Conservation (phyloP, 2,888 invertebrate species). For the Iselma pallidipennis region DNA sequence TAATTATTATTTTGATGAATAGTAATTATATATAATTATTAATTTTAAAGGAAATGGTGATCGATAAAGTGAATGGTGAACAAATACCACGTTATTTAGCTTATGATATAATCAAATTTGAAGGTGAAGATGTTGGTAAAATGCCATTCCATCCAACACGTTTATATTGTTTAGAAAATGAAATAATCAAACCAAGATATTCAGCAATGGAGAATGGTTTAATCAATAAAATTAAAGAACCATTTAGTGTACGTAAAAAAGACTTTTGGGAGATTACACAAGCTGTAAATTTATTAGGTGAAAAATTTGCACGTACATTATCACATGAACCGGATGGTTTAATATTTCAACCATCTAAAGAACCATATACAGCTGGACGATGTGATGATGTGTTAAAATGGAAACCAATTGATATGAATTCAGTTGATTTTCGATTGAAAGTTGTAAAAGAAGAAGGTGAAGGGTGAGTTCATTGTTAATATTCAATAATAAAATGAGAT, state of each 20-base stretch:
- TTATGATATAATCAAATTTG: conserved; percentile 90
- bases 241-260: conserved; percentile 89
- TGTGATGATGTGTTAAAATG: conserved; percentile 91
- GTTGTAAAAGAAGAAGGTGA: conserved; percentile 72
- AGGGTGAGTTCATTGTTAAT: conserved; percentile 63
- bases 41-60: conserved; percentile 87
- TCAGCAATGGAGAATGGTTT: conserved; percentile 76
- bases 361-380: conserved; percentile 82
- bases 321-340: conserved; percentile 97
- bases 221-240: conserved; percentile 77
- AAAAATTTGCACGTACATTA: conserved; percentile 83
- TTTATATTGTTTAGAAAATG: conserved; percentile 73
- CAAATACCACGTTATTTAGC: conserved; percentile 88
- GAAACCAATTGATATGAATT: conserved; percentile 94
- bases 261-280: conserved; percentile 86
- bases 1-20: conserved; percentile 37
- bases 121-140: conserved; percentile 76
- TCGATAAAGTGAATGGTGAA: conserved; percentile 78
- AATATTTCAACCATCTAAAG: conserved; percentile 92
- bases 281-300: conserved; percentile 72
- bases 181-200: conserved; percentile 72
- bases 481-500: conserved; percentile 9
- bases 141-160: conserved; percentile 77
- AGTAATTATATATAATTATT: not conserved
- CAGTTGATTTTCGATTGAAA: conserved; percentile 92